Evolutionary conservation across 2,797 vertebrate genomes (phyloP).

Genomic region (Brotogeris chrysoptera): DNA sequence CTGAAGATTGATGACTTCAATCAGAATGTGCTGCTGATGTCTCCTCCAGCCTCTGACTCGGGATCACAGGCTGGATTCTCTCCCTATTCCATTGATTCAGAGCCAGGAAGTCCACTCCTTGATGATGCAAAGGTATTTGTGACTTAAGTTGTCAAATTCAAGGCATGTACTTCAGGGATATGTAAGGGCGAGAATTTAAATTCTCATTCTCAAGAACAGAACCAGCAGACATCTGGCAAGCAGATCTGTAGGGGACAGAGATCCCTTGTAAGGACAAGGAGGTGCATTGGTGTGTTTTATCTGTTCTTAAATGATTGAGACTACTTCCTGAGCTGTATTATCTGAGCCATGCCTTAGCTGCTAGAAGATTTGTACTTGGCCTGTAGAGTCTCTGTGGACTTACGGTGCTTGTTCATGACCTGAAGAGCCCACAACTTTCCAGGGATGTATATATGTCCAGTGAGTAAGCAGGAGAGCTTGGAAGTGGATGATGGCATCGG

Average conservation of each 20-base stretch:
- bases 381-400: not conserved
- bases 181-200: not conserved
- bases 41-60: conserved; percentile 93
- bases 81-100: conserved; percentile 94
- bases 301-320: not conserved
- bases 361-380: not conserved
- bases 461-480: not conserved
- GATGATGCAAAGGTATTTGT: conserved; percentile 84
- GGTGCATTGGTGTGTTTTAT: not conserved
- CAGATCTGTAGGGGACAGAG: not conserved
- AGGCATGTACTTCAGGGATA: not conserved
- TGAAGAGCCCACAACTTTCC: not conserved
- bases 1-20: conserved; percentile 91
- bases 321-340: not conserved
- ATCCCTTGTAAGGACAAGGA: not conserved
- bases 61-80: conserved; percentile 93
- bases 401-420: not conserved
- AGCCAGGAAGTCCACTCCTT: conserved; percentile 91
- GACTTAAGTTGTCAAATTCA: not conserved
- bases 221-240: not conserved
- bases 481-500: not conserved
- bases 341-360: not conserved
- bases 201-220: not conserved
- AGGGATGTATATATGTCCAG: not conserved
- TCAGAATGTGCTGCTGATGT: conserved; percentile 92